Base-by-base conservation (phyloP, 2,888 invertebrate species). In the Siphonodentalium dalli region DNA sequence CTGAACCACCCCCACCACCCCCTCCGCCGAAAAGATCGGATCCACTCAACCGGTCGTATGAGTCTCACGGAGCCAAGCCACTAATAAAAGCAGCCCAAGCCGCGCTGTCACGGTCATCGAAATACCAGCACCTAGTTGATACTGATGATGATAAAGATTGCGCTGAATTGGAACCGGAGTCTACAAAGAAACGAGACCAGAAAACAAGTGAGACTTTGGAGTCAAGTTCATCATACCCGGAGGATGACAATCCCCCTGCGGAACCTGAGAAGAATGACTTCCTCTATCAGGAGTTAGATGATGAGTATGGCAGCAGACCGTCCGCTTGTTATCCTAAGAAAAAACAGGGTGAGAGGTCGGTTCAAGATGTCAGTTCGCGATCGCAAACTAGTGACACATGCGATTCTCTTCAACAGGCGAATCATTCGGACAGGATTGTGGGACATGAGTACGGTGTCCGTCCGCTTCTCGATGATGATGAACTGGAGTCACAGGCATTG, bases 391-490 rank as follows among this genome's bases (percentile, higher is more conserved):
- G 47, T 28, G 40, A 33, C 8, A 46, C 44, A 7, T 52, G 41
- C 11, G 34, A 40, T 6, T 48, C 55, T 3, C 54, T 55, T 27
- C 50, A 43, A 27, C 59, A 57, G 8, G 24, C 38, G 18, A 53
- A 57, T 11, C 46, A 38, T 20, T 58, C 67, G 20, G 80, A 80
- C 49, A 65, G 77, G 20, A 87, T 90, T 58, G 87, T 90, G 6
- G 87, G 90, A 0, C 90, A 90, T 75, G 88, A 88, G 65, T 89
- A 89, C 68, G 90, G 90, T 1, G 89, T 89, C 58, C 87, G 87
- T 63, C 90, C 90, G 1, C 79, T 91, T 33, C 77, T 91, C 4
- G 85, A 90, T 49, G 90, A 91, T 71, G 90, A 90, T 75, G 90
- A 91, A 69, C 79, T 90, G n/a, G 80, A 80, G 21, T 79, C n/a